Percentiles rank a stretch among this genome's conserved stretches.
These are phyloP conservation scores for Idaea dimidiata DNA, from an alignment of 2,888 invertebrate genomes.

Conservation along the genomic window DNA sequence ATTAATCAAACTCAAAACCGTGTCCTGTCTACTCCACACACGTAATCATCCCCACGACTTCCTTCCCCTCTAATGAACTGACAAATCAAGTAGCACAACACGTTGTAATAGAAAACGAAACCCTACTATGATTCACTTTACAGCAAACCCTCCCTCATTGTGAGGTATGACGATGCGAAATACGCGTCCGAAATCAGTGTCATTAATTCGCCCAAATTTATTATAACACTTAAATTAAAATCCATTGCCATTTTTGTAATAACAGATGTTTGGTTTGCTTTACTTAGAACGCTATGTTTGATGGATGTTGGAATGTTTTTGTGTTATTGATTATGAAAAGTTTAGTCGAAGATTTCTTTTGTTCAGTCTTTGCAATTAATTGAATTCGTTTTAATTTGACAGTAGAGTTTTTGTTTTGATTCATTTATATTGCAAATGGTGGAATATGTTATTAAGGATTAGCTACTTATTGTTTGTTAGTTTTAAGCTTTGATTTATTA, in stretches of 20 bases:
- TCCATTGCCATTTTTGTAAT: constrained; percentile 16
- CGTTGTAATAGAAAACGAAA: constrained; percentile 28
- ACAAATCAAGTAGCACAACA: constrained; percentile 5
- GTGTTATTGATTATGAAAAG: constrained; percentile 64
- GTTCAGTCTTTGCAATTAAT: no score
- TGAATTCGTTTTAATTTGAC: no score
- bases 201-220: constrained; percentile 77
- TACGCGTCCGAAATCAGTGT: constrained; percentile 69
- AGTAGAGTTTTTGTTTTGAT: no score
- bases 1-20: not conserved
- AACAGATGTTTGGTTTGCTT: constrained; percentile 14
- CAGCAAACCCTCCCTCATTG: constrained; percentile 52
- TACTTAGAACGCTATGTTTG: constrained; percentile 18
- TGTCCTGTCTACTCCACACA: not conserved
- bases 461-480: no score
- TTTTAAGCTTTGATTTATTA: no score
- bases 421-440: no score
- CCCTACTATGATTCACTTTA: constrained; percentile 34
- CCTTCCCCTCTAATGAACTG: constrained; percentile 11
- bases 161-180: constrained; percentile 66
- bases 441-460: no score
- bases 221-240: constrained; percentile 40
- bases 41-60: constrained; percentile 1
- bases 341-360: constrained; percentile 66
- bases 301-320: constrained; percentile 21